Evolutionary conservation across 2,888 invertebrate genomes (phyloP), one percentile per base, ranked within the genome.

Genomic region (Laothoe populi): DNA sequence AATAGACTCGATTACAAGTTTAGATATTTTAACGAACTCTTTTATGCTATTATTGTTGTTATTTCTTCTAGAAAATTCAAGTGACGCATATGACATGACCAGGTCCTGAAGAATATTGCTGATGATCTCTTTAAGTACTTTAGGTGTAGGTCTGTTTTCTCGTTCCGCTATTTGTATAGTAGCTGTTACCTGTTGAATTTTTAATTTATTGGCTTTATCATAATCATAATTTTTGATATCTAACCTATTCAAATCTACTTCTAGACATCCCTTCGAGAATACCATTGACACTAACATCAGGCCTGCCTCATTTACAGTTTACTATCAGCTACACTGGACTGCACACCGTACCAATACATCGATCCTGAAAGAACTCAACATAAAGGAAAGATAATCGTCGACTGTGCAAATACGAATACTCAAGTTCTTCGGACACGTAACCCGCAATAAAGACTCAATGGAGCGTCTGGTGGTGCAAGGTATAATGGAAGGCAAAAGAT

Each of bases 1-100:
- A 16, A 88, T 58, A 19, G 70, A 64, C 4, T 77, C 67, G 57
- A 82, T 75, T 5, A 90, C 68, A 16, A 69, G 62, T 53, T 78
- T 75, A 0, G 87, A 74, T 21, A 84, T 65, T 24, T 67, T 66
- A 31, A 68, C 65, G 63, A 86, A 90, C 19, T 80, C 77, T n/a
- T 76, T 65, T 2, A 83, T 63, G 3, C 72, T 69, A 5, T 68
- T 66, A 1, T 75, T 72, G 24, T 68, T 64, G 48, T 70, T 77
- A 13, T 66, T 70, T 58, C 71, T 73, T 38, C 73, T 77, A 44
- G 66, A 71, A 3, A 78, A 75, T 0, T 79, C 72, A 11, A 84
- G 64, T 1, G 75, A 65, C 0, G 79, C 79, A 62, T 85, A 88
- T 0, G 82, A 66, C 61, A 69, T 66, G 10, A 82, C 78, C 19